Conservation (phyloP, 1,140 invertebrate species). For the Adoxophyes honmai region DNA sequence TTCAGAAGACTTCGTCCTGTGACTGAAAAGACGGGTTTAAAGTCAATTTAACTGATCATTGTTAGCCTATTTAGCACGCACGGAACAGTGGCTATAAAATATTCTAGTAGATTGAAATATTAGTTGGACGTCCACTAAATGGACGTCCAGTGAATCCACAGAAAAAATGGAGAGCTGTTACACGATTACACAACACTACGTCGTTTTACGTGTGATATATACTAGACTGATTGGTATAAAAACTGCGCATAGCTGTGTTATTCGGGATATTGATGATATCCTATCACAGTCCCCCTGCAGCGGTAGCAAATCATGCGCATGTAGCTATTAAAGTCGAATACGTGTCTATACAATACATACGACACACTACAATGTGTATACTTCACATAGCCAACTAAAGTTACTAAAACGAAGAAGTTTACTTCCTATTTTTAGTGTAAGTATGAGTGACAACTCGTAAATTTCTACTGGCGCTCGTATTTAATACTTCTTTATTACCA, state of each 20-base stretch:
- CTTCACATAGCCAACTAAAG: not conserved
- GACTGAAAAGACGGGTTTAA: not conserved
- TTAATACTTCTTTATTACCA: no score
- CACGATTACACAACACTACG: no score
- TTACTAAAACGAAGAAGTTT: no score
- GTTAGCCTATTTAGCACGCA: not conserved
- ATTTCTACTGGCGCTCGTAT: no score
- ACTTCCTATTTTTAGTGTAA: no score
- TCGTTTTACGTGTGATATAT: not conserved
- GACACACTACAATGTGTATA: not conserved
- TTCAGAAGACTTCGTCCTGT: not conserved
- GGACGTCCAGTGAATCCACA: no score
- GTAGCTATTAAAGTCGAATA: not conserved
- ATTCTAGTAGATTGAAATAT: no score
- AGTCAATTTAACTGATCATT: no score
- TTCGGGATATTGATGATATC: constrained; percentile 10
- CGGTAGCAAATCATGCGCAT: not conserved
- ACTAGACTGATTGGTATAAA: not conserved
- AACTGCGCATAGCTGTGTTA: constrained; percentile 7
- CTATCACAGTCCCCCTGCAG: not conserved
- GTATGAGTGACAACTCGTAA: no score
- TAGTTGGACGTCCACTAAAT: no score
- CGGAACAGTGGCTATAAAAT: no score
- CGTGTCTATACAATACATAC: not conserved
- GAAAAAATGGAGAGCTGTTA: no score